Base-by-base conservation (phyloP, 2,797 vertebrate species). In the Lepilemur septentrionalis region DNA sequence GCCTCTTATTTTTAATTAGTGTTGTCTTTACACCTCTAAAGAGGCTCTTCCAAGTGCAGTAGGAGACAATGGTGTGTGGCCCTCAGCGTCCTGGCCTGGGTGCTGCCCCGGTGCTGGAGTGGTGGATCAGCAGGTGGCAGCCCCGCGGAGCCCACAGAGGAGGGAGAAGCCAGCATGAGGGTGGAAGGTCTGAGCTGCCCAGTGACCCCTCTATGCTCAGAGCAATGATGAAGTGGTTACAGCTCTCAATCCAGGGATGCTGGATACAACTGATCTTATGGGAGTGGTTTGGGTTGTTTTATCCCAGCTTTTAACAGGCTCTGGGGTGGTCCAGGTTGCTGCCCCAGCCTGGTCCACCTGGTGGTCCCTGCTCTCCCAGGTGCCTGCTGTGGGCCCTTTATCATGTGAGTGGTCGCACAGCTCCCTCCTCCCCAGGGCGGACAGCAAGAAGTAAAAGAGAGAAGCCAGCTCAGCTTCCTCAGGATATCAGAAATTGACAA, bases 391-490 rank as follows among this genome's bases (percentile, higher is more conserved):
- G 20, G 17, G 1, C 3, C 22, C 13, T 12, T 59, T 6, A 12
- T 32, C 61, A 23, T 1, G 23, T 72, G 4, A 1, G 1, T 0
- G 10, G 2, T 20, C 20, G 2, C 59, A 4, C 4, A 32, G 17
- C n/a, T 15, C 10, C 78, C 59, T 35, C 76, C 41, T 14, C 41
- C 20, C 13, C 50, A 15, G 25, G 11, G 32, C 8, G 52, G 50
- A 50, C 17, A 63, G 69, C 15, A 20, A 50, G 57, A 80, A 41
- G 5, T 3, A 57, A 32, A 22, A 65, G 41, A 10, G 1, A 35
- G 32, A 43, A 59, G 18, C 35, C 50, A 63, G 15, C 50, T 20
- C 20, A 2, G 41, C 35, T 28, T 46, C 57, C 50, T 52, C 30
- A 4, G 35, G 50, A 32, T 23, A 35, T 17, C n/a, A 41, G 63